Conservation (phyloP, 2,797 vertebrate genomes). For the Pseudochirops cupreus region DNA sequence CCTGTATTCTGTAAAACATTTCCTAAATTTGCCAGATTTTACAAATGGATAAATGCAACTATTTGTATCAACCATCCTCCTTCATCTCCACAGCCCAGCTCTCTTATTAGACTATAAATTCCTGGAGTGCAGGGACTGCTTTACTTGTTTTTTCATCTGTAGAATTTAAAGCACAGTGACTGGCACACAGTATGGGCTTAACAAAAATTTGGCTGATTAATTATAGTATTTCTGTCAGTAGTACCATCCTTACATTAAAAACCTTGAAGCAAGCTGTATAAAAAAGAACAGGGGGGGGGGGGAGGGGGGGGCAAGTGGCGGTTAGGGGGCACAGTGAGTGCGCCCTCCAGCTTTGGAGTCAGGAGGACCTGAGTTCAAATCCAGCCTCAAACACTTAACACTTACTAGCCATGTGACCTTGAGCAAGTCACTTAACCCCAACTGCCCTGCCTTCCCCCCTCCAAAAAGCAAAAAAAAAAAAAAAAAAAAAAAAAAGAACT, state of each 20-base stretch:
- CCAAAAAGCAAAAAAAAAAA: background rate
- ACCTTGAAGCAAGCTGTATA: background rate
- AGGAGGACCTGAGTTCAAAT: no score
- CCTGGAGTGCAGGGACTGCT: background rate
- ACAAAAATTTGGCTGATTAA: background rate
- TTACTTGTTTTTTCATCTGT: background rate
- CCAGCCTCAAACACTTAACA: no score
- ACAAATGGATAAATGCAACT: conserved; percentile 49
- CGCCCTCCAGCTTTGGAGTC: no score
- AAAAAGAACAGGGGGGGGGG: background rate
- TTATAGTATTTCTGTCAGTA: background rate
- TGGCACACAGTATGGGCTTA: background rate
- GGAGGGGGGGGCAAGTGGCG: no score
- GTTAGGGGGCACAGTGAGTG: no score
- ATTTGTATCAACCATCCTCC: background rate
- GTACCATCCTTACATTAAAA: background rate
- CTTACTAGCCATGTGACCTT: no score
- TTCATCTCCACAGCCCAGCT: background rate
- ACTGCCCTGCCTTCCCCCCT: no score
- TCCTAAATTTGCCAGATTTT: conserved; percentile 49
- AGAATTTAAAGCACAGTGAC: background rate
- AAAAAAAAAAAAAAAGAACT: background rate
- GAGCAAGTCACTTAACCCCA: no score
- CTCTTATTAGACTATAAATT: background rate
- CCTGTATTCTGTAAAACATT: conserved; percentile 25